Evolutionary conservation across 92 coral and sea anemone genomes (phyloP).

Genomic region (Heliopora coerulea): DNA sequence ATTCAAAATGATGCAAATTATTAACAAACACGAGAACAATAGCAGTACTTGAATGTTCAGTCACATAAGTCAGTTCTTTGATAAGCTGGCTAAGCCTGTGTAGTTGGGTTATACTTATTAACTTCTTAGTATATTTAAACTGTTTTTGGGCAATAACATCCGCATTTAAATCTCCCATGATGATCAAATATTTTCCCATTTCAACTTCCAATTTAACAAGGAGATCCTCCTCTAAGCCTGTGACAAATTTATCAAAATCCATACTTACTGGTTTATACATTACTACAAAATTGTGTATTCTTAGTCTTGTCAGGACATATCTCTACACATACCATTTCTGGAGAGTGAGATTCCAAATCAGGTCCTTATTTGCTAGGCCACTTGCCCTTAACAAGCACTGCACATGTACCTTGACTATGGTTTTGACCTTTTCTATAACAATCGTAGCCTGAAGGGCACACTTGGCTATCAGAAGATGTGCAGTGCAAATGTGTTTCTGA

Average conservation of each 20-base stretch:
- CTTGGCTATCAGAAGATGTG: slow-evolving; percentile 21
- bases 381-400: slow-evolving; percentile 52
- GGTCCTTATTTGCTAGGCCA: slow-evolving; percentile 57
- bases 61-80: slow-evolving; percentile 55
- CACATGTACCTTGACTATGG: slow-evolving; percentile 51
- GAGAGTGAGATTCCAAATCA: slow-evolving; percentile 51
- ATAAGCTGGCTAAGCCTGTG: slow-evolving; percentile 55
- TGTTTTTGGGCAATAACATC: slow-evolving; percentile 52
- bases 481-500: slow-evolving; percentile 43
- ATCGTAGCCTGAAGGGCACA: slow-evolving; percentile 46
- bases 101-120: slow-evolving; percentile 48
- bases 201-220: slow-evolving; percentile 45
- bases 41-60: slow-evolving; percentile 52
- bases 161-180: slow-evolving; percentile 56
- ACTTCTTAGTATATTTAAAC: slow-evolving; percentile 46
- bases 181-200: slow-evolving; percentile 39
- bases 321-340: slow-evolving; percentile 58
- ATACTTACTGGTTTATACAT: slow-evolving; percentile 51
- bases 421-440: slow-evolving; percentile 53
- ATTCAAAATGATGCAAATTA: slow-evolving; percentile 50
- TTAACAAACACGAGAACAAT: slow-evolving; percentile 59
- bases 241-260: slow-evolving; percentile 43
- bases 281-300: slow-evolving; percentile 44
- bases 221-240: slow-evolving; percentile 42
- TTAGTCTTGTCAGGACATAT: slow-evolving; percentile 52